These are phyloP conservation scores for Drosophila nigromelanica DNA, from an alignment of 1,140 invertebrate genomes.

Conservation along the genomic window DNA sequence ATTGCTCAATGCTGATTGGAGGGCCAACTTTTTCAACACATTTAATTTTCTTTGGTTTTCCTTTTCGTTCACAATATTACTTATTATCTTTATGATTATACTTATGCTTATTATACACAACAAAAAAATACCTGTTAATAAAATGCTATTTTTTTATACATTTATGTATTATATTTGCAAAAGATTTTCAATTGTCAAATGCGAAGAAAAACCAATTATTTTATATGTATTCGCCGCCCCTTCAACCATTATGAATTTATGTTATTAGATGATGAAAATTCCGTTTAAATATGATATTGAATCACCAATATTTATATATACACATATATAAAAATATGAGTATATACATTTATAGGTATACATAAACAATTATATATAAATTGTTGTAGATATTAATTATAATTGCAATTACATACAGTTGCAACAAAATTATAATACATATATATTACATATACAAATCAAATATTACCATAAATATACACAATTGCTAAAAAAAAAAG, in stretches of 20 bases:
- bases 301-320: conserved; percentile 35
- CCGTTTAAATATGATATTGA: conserved; percentile 34
- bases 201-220: not conserved
- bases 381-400: conserved; percentile 68
- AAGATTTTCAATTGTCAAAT: conserved; percentile 17
- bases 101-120: conserved; percentile 40
- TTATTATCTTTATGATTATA: conserved; percentile 37
- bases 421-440: conserved; percentile 49
- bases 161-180: conserved; percentile 25
- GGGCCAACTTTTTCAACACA: not conserved
- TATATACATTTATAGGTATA: conserved; percentile 9
- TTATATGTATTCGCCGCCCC: not conserved
- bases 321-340: conserved; percentile 8
- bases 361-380: conserved; percentile 22
- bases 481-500: conserved; percentile 32
- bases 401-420: conserved; percentile 58
- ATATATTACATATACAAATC: conserved; percentile 35
- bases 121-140: conserved; percentile 41
- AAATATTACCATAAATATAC: conserved; percentile 52
- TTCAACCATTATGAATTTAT: conserved; percentile 22
- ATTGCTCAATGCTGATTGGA: conserved; percentile 30
- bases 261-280: conserved; percentile 19
- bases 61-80: conserved; percentile 16
- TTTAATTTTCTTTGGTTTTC: conserved; percentile 8
- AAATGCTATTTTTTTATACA: conserved; percentile 40